These are phyloP conservation scores for Microctenopoma steveboyesi DNA, from an alignment of 2,797 vertebrate genomes.

Conservation along the genomic window DNA sequence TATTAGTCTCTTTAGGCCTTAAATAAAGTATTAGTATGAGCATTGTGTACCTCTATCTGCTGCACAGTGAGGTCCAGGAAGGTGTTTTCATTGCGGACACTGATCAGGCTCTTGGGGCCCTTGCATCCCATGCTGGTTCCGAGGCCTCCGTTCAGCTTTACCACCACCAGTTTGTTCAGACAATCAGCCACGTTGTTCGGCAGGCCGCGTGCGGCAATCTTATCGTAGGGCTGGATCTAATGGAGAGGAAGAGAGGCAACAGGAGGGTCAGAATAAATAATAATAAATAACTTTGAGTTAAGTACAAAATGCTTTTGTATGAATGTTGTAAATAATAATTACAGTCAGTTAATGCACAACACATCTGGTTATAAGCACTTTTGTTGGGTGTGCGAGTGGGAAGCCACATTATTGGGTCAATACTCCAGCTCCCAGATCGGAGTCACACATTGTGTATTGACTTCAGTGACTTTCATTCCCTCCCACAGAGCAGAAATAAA, in stretches of 20 bases:
- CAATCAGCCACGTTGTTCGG: constrained; percentile 89
- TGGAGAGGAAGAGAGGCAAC: constrained; percentile 1
- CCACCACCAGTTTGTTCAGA: constrained; percentile 95
- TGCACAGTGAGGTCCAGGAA: constrained; percentile 98
- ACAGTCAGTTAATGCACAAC: neutral
- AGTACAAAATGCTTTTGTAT: neutral
- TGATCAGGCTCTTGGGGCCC: constrained; percentile 97
- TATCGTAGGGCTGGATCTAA: constrained; percentile 97
- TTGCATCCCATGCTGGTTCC: constrained; percentile 99
- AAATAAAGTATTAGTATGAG: neutral
- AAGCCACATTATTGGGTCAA: constrained; percentile 22
- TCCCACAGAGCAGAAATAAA: neutral
- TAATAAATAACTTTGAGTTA: too few species aligned
- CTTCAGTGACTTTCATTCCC: constrained; percentile 6
- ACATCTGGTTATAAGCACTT: constrained; percentile 1
- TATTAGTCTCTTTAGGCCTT: too few species aligned
- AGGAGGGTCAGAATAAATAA: neutral
- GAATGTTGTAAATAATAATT: constrained; percentile 10
- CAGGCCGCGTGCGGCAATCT: constrained; percentile 89
- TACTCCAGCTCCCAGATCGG: constrained; percentile 3
- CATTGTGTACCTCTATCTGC: constrained; percentile 92
- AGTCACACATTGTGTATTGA: constrained; percentile 20
- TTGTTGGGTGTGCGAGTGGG: constrained; percentile 7
- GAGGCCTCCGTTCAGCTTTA: constrained; percentile 97
- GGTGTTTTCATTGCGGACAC: constrained; percentile 97